Evolutionary conservation across 2,888 invertebrate genomes (phyloP).

Genomic region (Lapara coniferarum): DNA sequence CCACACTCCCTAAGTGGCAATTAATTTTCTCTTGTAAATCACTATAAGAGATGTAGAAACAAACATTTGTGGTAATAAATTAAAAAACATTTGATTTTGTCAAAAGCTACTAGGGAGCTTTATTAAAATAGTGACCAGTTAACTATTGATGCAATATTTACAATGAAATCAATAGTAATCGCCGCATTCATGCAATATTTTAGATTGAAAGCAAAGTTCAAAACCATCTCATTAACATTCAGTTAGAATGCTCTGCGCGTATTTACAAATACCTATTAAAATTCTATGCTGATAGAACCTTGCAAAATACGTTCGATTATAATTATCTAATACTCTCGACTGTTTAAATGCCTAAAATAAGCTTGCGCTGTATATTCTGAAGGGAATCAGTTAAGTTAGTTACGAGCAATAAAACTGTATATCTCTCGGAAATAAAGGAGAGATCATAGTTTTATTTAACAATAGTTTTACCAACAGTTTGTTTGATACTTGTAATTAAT

Average conservation of each 20-base stretch:
- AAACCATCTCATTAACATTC: constrained; percentile 4
- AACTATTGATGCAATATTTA: background rate
- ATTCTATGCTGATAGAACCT: constrained; percentile 19
- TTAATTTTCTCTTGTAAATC: constrained; percentile 11
- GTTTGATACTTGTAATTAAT: no score
- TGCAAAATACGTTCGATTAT: constrained; percentile 19
- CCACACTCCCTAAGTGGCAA: constrained; percentile 1
- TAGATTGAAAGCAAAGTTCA: constrained; percentile 1
- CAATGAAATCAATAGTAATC: background rate
- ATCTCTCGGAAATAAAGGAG: background rate
- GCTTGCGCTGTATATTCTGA: background rate
- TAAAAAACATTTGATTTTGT: background rate
- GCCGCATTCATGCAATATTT: background rate
- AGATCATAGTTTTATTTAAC: background rate
- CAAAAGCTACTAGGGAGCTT: background rate
- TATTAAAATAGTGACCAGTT: background rate
- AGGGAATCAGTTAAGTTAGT: background rate
- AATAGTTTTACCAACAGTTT: no score
- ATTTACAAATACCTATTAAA: constrained; percentile 22
- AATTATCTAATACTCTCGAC: constrained; percentile 18
- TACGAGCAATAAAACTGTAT: background rate
- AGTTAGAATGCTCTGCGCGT: constrained; percentile 8
- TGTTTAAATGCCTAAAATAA: background rate
- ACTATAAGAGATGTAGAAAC: background rate
- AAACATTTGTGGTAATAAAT: background rate